Evolutionary conservation across 2,113 vertebrate species (phyloP).

Genomic region (Galeopterus variegatus): DNA sequence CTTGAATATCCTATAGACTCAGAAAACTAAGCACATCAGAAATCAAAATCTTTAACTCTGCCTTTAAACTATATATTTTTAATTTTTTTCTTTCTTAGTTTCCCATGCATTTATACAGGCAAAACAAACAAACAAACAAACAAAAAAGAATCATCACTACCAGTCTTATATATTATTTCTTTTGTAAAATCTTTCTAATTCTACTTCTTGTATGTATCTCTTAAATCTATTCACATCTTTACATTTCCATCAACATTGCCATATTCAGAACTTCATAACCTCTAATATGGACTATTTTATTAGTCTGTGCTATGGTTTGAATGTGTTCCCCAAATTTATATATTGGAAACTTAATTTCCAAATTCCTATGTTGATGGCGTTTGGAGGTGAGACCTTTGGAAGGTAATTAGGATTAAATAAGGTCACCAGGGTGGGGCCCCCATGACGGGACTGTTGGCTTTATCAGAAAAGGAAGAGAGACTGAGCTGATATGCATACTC

Average conservation of each 20-base stretch:
- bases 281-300: background rate
- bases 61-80: background rate
- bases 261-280: background rate
- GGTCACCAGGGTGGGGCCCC: too few relatives aligned
- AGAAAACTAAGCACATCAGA: background rate
- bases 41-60: background rate
- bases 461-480: too few relatives aligned
- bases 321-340: too few relatives aligned
- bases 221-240: background rate
- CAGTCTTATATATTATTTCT: background rate
- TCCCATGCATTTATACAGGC: background rate
- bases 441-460: too few relatives aligned
- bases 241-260: background rate
- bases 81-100: background rate
- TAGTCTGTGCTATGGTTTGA: too few relatives aligned
- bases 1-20: background rate
- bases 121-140: background rate
- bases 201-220: background rate
- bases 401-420: too few relatives aligned
- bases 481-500: too few relatives aligned
- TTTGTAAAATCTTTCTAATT: constrained; percentile 19
- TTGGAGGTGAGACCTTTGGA: too few relatives aligned
- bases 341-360: too few relatives aligned
- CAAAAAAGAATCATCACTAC: background rate
- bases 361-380: too few relatives aligned